Conservation (phyloP, 2,797 vertebrate species). For the Girardinus metallicus region DNA sequence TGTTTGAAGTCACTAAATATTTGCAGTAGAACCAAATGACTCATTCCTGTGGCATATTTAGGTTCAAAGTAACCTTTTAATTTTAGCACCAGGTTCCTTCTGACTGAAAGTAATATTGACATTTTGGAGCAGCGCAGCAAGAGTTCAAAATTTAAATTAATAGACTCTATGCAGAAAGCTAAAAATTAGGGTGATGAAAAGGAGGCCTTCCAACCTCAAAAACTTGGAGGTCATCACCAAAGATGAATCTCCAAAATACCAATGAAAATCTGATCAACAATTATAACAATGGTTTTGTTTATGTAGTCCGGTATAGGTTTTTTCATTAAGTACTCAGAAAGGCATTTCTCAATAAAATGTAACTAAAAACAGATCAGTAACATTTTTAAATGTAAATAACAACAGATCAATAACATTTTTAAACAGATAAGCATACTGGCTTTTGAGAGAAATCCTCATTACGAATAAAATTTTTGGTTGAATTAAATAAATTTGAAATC, state of each 20-base stretch:
- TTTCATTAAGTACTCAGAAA: neutral
- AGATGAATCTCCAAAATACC: neutral
- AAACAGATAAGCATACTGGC: neutral
- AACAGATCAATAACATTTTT: neutral
- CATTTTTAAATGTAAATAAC: neutral
- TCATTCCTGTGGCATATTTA: neutral
- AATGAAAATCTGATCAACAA: neutral
- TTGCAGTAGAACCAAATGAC: neutral
- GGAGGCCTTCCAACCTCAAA: neutral
- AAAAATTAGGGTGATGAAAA: neutral
- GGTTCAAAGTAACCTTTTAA: neutral
- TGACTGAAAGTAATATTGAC: neutral
- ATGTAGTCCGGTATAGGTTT: neutral
- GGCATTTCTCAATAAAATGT: neutral
- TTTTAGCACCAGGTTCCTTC: neutral
- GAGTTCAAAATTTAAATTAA: neutral
- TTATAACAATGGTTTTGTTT: neutral
- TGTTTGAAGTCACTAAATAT: constrained; percentile 3
- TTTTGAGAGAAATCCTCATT: neutral
- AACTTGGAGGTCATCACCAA: neutral
- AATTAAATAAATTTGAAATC: neutral
- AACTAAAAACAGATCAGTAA: neutral
- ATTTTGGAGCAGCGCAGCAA: neutral
- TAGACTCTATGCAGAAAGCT: neutral
- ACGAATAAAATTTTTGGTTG: neutral